A percentile compares a stretch with the other conserved stretches of the same genome.
Evolutionary conservation across 2,113 vertebrate species (phyloP).

Genomic region (Megaceryle torquata): DNA sequence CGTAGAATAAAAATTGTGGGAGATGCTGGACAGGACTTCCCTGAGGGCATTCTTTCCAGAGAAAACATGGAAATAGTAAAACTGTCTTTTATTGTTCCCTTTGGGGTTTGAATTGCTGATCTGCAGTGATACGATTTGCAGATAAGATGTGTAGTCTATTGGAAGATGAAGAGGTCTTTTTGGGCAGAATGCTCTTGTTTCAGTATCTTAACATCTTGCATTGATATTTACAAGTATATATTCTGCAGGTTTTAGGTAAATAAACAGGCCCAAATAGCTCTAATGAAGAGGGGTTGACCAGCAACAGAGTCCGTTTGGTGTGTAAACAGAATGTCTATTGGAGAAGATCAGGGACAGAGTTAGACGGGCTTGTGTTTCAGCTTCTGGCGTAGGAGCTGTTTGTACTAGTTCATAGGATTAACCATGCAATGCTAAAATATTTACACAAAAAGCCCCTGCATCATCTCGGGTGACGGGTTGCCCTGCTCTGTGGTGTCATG

Average conservation of each 20-base stretch:
- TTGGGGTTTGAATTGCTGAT: neutral
- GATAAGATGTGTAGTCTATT: neutral
- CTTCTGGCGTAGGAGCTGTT: conserved; percentile 44
- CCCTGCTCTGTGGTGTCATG: conserved; percentile 12
- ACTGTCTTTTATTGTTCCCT: neutral
- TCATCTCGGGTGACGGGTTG: conserved; percentile 27
- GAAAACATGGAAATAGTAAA: neutral
- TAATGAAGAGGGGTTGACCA: neutral
- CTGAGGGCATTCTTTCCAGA: neutral
- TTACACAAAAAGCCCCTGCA: conserved; percentile 31
- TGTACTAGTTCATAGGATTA: conserved; percentile 52
- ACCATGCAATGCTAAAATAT: conserved; percentile 58
- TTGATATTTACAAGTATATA: neutral
- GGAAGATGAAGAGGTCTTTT: neutral
- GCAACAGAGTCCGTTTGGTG: neutral
- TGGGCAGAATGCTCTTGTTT: neutral
- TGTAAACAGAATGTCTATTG: neutral
- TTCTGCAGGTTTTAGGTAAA: neutral
- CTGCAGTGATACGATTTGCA: neutral
- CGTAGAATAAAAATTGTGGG: neutral
- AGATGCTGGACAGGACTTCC: neutral
- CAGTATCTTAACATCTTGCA: neutral
- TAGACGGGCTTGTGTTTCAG: conserved; percentile 54
- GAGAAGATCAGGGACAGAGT: conserved; percentile 18
- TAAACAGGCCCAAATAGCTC: neutral